A percentile compares a stretch with the other conserved stretches of the same genome.
Evolutionary conservation across 2,797 vertebrate species (phyloP).

Genomic region (Onychomys leucogaster): DNA sequence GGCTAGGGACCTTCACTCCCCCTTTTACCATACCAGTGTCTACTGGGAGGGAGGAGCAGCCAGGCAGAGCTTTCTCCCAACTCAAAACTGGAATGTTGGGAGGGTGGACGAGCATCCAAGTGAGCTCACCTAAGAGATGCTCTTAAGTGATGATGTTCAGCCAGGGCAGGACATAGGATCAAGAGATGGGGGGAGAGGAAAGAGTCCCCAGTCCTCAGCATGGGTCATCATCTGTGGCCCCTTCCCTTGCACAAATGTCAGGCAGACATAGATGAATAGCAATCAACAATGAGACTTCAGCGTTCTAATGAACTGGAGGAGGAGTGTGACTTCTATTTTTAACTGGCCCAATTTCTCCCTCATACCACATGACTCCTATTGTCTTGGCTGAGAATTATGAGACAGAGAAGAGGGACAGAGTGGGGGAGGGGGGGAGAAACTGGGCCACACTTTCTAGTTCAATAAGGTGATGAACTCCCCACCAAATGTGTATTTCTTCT

Average conservation of each 20-base stretch:
- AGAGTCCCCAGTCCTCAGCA: neutral
- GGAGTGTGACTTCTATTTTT: constrained; percentile 78
- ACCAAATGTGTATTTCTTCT: constrained; percentile 15
- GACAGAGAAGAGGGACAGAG: neutral
- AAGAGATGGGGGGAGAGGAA: accelerated
- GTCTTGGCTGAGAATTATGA: constrained; percentile 77
- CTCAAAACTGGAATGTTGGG: neutral
- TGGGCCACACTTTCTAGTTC: constrained; percentile 65
- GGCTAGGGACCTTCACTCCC: accelerated
- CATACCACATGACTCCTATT: constrained; percentile 75
- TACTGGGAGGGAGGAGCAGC: neutral
- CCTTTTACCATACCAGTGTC: neutral
- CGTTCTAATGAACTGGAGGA: constrained; percentile 74
- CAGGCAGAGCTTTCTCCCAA: neutral
- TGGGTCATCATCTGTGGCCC: neutral
- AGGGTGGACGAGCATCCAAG: neutral
- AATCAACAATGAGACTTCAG: constrained; percentile 75
- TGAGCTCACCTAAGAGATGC: neutral
- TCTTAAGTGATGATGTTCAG: neutral
- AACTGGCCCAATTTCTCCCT: constrained; percentile 81
- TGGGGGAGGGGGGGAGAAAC: constrained; percentile 17
- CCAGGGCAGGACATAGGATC: neutral
- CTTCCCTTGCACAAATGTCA: neutral
- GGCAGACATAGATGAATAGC: constrained; percentile 68
- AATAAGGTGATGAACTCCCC: constrained; percentile 22